Base-by-base conservation (phyloP, 2,888 invertebrate genomes). In the Girardia tigrina region DNA sequence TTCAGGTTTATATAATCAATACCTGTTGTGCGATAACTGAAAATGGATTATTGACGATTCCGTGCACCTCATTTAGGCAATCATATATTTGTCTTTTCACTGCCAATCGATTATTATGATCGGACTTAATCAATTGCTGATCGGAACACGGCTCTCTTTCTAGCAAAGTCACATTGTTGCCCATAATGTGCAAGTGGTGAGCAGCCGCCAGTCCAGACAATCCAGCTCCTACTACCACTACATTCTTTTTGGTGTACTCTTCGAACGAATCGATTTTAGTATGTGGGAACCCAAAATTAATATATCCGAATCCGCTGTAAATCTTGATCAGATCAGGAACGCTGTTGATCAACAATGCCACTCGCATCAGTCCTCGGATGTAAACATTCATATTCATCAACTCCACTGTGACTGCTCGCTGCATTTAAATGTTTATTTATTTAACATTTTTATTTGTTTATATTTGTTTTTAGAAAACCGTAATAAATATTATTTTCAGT, bases 141-240 rank as follows among this genome's bases (percentile, higher is more conserved):
- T n/a, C n/a, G 8, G 28, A 28, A 4, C 6, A 12, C 6, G 8
- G 8, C 8, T 87, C 81, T 1, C 87, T 84, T 80, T 87, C 87
- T 26, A 87, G 79, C 28, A 95, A 90, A 28, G 92, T 88, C 16
- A 94, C 94, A 85, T 95, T 94, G 87, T 94, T 90, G 1, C 95
- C 95, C 86, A 95, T 94, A 78, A 93, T 91, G 80, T 90, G 90
- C 80, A 97, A 86, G 83, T 97, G 95, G 79, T 93, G 90, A 0
- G 94, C 95, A 42, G 94, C 95, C 27, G 91, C 91, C 78, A 97
- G 86, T 0, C 95, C 95, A 26, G 94, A 93, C 29, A 95, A 93
- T 71, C 95, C 95, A 80, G 90, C 88, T 79, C 89, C 89, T 81
- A 88, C 88, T 70, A 88, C 86, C 76, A 88, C 86, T 0, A 88